These are phyloP conservation scores for Erebia ligea DNA, from an alignment of 2,888 invertebrate species.

Conservation along the genomic window DNA sequence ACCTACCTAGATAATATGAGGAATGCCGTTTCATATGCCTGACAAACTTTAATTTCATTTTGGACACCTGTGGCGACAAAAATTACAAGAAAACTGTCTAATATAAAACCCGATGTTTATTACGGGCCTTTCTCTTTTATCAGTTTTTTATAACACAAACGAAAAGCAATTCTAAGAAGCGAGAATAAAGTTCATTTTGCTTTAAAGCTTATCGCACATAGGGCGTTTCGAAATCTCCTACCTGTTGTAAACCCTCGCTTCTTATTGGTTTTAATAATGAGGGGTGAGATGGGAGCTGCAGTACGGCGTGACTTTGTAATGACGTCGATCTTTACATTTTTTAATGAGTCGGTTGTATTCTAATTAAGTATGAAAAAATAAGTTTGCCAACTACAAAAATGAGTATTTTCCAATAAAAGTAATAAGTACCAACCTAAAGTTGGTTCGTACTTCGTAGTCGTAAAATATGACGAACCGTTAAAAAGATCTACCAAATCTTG, in stretches of 20 bases:
- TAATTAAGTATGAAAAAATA: too few species aligned
- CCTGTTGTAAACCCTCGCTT: constrained; percentile 68
- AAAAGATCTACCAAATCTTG: background rate
- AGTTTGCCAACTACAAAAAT: too few species aligned
- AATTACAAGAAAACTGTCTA: constrained; percentile 44
- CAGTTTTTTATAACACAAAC: constrained; percentile 43
- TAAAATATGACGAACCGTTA: too few species aligned
- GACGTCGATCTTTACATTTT: constrained; percentile 44
- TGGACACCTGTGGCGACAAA: constrained; percentile 48
- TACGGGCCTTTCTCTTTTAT: constrained; percentile 59
- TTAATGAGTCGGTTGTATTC: background rate
- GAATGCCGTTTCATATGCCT: background rate
- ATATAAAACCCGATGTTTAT: constrained; percentile 60
- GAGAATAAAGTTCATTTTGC: constrained; percentile 47
- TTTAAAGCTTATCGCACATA: constrained; percentile 49
- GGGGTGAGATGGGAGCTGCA: constrained; percentile 67
- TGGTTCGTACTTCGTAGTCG: too few species aligned
- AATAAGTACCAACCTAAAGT: too few species aligned
- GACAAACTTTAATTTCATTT: constrained; percentile 36
- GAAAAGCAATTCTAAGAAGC: constrained; percentile 40
- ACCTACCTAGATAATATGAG: too few species aligned
- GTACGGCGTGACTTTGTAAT: constrained; percentile 66
- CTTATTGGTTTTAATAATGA: constrained; percentile 77
- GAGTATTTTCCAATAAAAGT: too few species aligned
- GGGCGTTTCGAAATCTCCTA: constrained; percentile 63